These are phyloP conservation scores for Papilio polyxenes DNA, from an alignment of 1,140 invertebrate genomes.

Conservation along the genomic window DNA sequence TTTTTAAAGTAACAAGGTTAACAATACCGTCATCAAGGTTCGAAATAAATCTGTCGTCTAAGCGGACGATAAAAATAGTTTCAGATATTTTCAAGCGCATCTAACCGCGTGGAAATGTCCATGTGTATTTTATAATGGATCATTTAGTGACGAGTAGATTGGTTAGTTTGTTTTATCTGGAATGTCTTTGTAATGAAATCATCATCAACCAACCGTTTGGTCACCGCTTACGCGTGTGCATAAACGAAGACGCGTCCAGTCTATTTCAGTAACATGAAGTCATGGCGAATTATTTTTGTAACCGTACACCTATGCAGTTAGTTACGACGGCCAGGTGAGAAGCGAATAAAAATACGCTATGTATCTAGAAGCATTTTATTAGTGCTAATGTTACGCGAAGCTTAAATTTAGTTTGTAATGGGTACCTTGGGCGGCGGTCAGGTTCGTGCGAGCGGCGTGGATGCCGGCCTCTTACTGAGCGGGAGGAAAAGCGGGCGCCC, in stretches of 20 bases:
- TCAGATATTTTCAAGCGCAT: slow-evolving; percentile 50
- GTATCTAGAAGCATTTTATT: slow-evolving; percentile 69
- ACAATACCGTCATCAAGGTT: slow-evolving; percentile 75
- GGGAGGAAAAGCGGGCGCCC: slow-evolving; percentile 64
- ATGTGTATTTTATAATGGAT: slow-evolving; percentile 16
- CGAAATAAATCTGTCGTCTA: slow-evolving; percentile 62
- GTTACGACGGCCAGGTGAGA: slow-evolving; percentile 68
- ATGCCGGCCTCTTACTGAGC: slow-evolving; percentile 71
- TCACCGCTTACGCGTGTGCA: slow-evolving; percentile 44
- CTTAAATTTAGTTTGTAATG: slow-evolving; percentile 50
- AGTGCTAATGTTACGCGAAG: slow-evolving; percentile 73
- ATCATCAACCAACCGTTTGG: slow-evolving; percentile 18
- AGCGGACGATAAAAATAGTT: slow-evolving; percentile 56
- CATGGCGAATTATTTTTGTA: slow-evolving; percentile 73
- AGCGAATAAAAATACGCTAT: slow-evolving; percentile 63
- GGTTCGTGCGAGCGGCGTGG: slow-evolving; percentile 76
- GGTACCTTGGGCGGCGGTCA: slow-evolving; percentile 76
- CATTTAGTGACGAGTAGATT: slow-evolving; percentile 7
- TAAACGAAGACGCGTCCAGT: slow-evolving; percentile 51
- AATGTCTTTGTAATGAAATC: slow-evolving; percentile 12
- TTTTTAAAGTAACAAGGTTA: slow-evolving; percentile 71
- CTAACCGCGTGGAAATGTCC: neutral
- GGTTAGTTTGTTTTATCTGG: neutral
- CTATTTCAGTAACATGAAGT: slow-evolving; percentile 76
- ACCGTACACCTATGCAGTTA: slow-evolving; percentile 70